Percentiles rank a stretch among this genome's conserved stretches.
Evolutionary conservation across 2,888 invertebrate genomes (phyloP).

Genomic region (Glaucopsyche alexis): DNA sequence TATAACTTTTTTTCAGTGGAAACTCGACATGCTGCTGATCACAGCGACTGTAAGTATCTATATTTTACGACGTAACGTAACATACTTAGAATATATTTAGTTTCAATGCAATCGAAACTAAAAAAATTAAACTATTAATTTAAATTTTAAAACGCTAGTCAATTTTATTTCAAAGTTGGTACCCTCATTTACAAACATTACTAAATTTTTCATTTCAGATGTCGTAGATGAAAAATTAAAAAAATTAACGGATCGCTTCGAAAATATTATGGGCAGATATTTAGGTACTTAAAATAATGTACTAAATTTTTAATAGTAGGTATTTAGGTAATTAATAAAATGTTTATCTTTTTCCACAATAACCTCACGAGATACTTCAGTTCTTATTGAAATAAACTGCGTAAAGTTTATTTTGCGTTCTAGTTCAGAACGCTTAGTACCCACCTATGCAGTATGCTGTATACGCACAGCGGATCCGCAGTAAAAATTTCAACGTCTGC

Average conservation of each 20-base stretch:
- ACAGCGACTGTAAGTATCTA: background rate
- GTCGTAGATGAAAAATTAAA: conserved; percentile 4
- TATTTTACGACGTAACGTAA: conserved; percentile 24
- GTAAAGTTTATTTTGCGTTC: background rate
- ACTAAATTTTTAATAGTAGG: background rate
- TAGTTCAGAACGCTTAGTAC: background rate
- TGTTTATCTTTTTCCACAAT: too few relatives aligned
- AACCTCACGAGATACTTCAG: too few relatives aligned
- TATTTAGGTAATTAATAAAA: background rate
- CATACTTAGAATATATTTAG: conserved; percentile 31
- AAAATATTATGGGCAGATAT: conserved; percentile 5
- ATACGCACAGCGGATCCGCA: background rate
- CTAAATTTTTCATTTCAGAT: background rate
- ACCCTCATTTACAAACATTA: background rate
- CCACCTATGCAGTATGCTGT: background rate
- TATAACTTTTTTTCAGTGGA: conserved; percentile 45
- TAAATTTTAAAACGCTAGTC: too few relatives aligned
- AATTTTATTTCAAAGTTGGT: too few relatives aligned
- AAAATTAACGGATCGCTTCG: conserved; percentile 4
- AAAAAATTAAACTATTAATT: too few relatives aligned
- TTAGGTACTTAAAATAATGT: background rate
- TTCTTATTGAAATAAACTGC: too few relatives aligned
- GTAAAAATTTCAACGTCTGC: background rate
- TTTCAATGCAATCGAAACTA: too few relatives aligned
- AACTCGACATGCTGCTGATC: conserved; percentile 39